phyloP scores from a whole-genome alignment of 2,888 invertebrate species.

The Gymnosoma rotundatum region DNA sequence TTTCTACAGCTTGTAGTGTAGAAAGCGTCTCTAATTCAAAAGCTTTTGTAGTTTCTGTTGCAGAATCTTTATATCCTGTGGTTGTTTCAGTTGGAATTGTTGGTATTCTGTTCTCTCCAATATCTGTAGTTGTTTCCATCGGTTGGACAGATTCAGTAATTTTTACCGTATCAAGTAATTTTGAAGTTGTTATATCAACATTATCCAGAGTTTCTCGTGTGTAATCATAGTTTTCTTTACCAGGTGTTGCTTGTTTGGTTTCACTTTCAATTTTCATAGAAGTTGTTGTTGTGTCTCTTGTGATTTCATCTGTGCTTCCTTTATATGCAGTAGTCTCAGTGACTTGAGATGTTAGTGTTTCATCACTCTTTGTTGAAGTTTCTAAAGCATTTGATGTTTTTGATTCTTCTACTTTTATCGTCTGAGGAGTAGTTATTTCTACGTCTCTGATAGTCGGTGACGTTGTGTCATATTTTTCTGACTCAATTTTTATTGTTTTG shows the following conservation, averaged over 20 bases:
- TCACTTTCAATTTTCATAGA: not conserved
- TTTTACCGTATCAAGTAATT: too few relatives aligned
- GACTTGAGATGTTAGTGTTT: not conserved
- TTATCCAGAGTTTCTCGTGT: too few relatives aligned
- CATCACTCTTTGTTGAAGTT: constrained; percentile 9
- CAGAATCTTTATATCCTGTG: too few relatives aligned
- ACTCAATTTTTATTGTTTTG: not conserved
- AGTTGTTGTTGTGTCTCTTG: not conserved
- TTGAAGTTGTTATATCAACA: too few relatives aligned
- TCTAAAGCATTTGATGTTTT: constrained; percentile 1
- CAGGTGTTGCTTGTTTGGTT: too few relatives aligned
- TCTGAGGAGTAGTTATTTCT: not conserved
- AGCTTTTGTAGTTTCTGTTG: not conserved
- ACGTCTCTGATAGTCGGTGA: not conserved
- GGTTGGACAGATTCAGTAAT: too few relatives aligned
- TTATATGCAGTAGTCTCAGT: not conserved
- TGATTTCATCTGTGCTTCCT: not conserved
- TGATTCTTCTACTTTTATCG: not conserved
- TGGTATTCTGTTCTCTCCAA: too few relatives aligned
- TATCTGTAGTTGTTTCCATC: too few relatives aligned
- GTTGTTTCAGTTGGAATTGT: too few relatives aligned
- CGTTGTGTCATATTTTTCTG: not conserved
- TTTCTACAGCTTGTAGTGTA: not conserved
- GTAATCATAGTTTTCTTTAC: too few relatives aligned
- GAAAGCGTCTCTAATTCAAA: not conserved